These are phyloP conservation scores for Diabrotica virgifera DNA, from an alignment of 1,140 invertebrate genomes.

Conservation along the genomic window DNA sequence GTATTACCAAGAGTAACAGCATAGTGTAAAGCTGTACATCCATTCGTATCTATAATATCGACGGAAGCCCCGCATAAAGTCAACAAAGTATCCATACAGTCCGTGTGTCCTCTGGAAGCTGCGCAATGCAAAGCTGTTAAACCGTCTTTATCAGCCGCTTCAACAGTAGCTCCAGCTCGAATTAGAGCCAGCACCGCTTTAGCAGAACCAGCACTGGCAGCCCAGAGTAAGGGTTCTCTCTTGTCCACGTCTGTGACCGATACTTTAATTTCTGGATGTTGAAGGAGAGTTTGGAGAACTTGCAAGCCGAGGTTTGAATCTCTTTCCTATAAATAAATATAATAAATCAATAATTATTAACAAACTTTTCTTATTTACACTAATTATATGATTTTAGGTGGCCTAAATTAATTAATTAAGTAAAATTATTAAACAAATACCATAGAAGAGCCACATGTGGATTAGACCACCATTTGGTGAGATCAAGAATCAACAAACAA, in stretches of 20 bases:
- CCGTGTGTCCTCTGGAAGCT: slow-evolving; percentile 88
- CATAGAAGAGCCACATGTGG: no score
- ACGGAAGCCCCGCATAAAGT: slow-evolving; percentile 84
- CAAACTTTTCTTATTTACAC: no score
- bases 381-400: no score
- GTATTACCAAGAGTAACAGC: slow-evolving; percentile 73
- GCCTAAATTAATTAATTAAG: no score
- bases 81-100: slow-evolving; percentile 87
- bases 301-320: slow-evolving; percentile 64
- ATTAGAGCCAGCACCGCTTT: slow-evolving; percentile 85
- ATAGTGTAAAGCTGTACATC: slow-evolving; percentile 95
- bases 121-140: slow-evolving; percentile 92
- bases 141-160: slow-evolving; percentile 78
- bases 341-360: neutral
- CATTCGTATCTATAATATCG: slow-evolving; percentile 83
- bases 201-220: slow-evolving; percentile 90
- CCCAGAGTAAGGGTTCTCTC: slow-evolving; percentile 92
- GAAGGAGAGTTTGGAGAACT: slow-evolving; percentile 80
- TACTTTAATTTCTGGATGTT: slow-evolving; percentile 72
- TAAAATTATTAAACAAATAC: no score
- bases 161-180: slow-evolving; percentile 77
- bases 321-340: slow-evolving; percentile 39
- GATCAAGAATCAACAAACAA: no score
- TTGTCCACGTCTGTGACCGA: slow-evolving; percentile 88
- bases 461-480: no score